These are phyloP conservation scores for Andrena bucephala DNA, from an alignment of 2,888 invertebrate genomes.

Conservation along the genomic window DNA sequence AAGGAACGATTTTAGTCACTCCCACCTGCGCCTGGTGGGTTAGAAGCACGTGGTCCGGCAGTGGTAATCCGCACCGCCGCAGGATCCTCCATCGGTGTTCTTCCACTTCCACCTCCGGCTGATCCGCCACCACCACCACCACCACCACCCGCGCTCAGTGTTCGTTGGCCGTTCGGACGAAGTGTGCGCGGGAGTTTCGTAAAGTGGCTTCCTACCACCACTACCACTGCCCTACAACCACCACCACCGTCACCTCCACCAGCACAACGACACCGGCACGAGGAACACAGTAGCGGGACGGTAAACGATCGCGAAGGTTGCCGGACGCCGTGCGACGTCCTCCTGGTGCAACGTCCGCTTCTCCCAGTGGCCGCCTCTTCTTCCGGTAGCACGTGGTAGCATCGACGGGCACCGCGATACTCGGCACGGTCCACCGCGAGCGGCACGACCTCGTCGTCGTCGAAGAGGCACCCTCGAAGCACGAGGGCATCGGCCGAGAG, in stretches of 20 bases:
- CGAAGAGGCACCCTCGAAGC: conserved; percentile 63
- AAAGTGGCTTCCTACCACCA: conserved; percentile 42
- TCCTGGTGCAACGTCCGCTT: conserved; percentile 31
- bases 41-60: conserved; percentile 53
- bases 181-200: conserved; percentile 55
- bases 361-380: not conserved
- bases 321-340: conserved; percentile 7
- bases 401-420: conserved; percentile 22
- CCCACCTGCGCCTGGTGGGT: conserved; percentile 40
- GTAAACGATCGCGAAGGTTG: conserved; percentile 47
- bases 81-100: conserved; percentile 41
- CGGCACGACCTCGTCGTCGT: conserved; percentile 61
- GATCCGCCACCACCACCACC: conserved; percentile 32
- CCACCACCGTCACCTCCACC: conserved; percentile 11
- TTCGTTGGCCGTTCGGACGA: conserved; percentile 54
- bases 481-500: conserved; percentile 66
- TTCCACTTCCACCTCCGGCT: conserved; percentile 50
- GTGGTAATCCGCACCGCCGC: conserved; percentile 29
- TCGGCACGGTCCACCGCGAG: conserved; percentile 41
- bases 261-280: conserved; percentile 8
- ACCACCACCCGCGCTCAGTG: conserved; percentile 56
- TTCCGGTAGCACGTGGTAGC: conserved; percentile 39
- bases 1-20: conserved; percentile 19
- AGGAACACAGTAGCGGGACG: conserved; percentile 49
- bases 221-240: conserved; percentile 26